These are phyloP conservation scores for Pristionchus maxplancki DNA, from an alignment of 2,888 invertebrate genomes.

Conservation along the genomic window DNA sequence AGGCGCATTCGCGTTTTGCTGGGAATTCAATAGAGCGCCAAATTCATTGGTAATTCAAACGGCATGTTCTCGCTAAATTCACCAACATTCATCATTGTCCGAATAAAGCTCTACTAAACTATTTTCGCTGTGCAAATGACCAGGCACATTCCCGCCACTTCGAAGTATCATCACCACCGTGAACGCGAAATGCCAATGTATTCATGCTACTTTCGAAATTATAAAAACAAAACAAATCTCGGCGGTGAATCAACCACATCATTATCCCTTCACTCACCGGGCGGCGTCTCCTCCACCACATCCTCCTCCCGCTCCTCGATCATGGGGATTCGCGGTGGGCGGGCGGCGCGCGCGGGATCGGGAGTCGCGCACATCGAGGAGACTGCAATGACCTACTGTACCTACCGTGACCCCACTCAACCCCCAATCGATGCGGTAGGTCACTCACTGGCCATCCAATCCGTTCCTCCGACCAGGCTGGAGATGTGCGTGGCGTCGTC, in stretches of 20 bases:
- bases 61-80: too few species aligned
- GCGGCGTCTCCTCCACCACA: neutral
- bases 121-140: too few species aligned
- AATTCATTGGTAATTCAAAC: too few species aligned
- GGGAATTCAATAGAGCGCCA: too few species aligned
- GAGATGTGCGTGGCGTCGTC: slow-evolving; percentile 37
- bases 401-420: neutral
- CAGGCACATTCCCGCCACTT: too few species aligned
- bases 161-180: too few species aligned
- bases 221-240: too few species aligned
- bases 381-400: neutral
- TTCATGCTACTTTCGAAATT: too few species aligned
- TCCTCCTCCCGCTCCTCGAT: slow-evolving; percentile 25
- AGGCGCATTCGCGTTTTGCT: too few species aligned
- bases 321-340: neutral
- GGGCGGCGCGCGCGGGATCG: neutral
- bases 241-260: too few species aligned
- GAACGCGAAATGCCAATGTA: too few species aligned
- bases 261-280: neutral
- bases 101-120: neutral
- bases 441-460: slow-evolving; percentile 47
- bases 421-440: neutral
- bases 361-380: neutral
- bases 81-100: too few species aligned
- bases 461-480: neutral